Conservation (phyloP, 2,888 invertebrate species). For the Aquatica leii region DNA sequence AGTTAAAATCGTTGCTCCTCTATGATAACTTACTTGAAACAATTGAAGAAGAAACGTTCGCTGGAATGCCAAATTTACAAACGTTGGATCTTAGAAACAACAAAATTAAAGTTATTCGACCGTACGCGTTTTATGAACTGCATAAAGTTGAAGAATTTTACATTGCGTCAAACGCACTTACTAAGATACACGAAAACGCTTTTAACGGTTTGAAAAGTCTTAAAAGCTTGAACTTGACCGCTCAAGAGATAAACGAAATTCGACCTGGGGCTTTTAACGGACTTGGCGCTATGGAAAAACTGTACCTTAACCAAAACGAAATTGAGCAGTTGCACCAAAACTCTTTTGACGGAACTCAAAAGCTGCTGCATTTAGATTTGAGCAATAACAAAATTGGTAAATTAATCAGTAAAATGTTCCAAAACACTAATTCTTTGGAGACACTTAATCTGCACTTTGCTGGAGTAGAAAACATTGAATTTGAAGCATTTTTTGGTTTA, state of each 20-base stretch:
- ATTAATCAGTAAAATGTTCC: background rate
- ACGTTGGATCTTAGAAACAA: conserved; percentile 53
- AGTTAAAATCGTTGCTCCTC: background rate
- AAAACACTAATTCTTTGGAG: background rate
- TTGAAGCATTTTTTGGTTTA: conserved; percentile 21
- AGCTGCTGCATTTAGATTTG: conserved; percentile 9
- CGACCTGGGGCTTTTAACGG: conserved; percentile 6
- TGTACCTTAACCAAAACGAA: conserved; percentile 16
- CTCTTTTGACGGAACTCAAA: background rate
- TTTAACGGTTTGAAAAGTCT: conserved; percentile 12
- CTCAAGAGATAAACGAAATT: conserved; percentile 1
- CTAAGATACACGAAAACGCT: background rate
- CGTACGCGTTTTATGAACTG: conserved; percentile 13
- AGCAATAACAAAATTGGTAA: conserved; percentile 9
- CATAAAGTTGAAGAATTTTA: conserved; percentile 36
- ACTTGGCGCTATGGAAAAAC: background rate
- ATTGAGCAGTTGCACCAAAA: background rate
- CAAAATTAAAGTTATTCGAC: background rate
- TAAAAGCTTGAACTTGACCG: conserved; percentile 3
- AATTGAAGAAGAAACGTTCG: conserved; percentile 42
- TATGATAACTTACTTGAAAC: conserved; percentile 40
- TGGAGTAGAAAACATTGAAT: conserved; percentile 4
- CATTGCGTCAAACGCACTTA: conserved; percentile 34
- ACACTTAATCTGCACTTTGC: conserved; percentile 8
- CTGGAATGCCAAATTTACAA: conserved; percentile 47